These are phyloP conservation scores for Scolanthus callimorphus DNA, from an alignment of 92 coral and sea anemone genomes.

Conservation along the genomic window DNA sequence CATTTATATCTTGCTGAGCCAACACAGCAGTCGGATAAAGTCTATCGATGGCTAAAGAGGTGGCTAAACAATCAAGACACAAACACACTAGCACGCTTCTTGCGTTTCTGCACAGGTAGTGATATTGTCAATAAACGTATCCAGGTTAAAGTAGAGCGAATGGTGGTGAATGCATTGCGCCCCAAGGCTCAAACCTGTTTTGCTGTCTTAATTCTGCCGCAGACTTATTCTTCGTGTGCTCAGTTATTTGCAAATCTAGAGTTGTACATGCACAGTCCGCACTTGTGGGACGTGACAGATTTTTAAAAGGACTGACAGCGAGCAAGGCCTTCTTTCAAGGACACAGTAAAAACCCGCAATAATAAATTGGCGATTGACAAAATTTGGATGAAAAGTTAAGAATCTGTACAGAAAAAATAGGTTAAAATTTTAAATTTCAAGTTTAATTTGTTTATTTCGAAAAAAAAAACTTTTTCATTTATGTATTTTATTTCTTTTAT, in stretches of 20 bases:
- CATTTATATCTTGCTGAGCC: conserved; percentile 11
- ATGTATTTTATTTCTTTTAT: too few relatives aligned
- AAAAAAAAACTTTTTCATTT: too few relatives aligned
- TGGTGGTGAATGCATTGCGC: conserved; percentile 46
- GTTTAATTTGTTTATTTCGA: too few relatives aligned
- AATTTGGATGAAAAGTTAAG: too few relatives aligned
- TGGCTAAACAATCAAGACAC: conserved; percentile 40
- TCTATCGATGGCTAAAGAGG: conserved; percentile 43
- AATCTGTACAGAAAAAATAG: too few relatives aligned
- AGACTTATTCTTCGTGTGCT: conserved; percentile 11
- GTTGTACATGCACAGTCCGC: conserved; percentile 18
- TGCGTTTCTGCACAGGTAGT: conserved; percentile 66
- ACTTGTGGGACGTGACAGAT: conserved; percentile 19
- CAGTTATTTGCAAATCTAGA: conserved; percentile 14
- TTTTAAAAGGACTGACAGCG: too few relatives aligned
- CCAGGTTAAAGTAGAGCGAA: conserved; percentile 25
- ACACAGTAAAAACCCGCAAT: too few relatives aligned
- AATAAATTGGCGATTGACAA: too few relatives aligned
- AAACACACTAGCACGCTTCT: conserved; percentile 45
- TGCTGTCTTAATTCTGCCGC: conserved; percentile 12
- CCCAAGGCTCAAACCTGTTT: conserved; percentile 31
- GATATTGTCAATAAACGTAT: conserved; percentile 34
- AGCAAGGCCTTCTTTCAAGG: too few relatives aligned
- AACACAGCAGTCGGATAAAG: conserved; percentile 28
- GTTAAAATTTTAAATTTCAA: too few relatives aligned